Evolutionary conservation across 2,113 vertebrate genomes (phyloP), one percentile per base, ranked within the genome.

Genomic region (Platycercus adscitus): DNA sequence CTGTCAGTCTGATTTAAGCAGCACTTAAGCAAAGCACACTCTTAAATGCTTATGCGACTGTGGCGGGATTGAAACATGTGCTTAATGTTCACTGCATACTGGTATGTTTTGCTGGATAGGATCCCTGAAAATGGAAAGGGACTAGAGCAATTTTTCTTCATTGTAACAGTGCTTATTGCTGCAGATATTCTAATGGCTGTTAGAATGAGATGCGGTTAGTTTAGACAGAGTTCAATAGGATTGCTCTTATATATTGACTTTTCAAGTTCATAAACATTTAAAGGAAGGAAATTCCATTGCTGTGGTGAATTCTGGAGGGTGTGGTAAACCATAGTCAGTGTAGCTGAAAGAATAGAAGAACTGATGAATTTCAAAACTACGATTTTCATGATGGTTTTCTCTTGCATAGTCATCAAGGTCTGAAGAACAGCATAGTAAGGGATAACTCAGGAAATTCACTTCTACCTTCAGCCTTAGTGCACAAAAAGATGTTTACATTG

Each of bases 1-100:
- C 35, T 93, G 79, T 60, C 82, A 84, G 39, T 47, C 55, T 88
- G 82, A 93, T 96, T 96, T 88, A 94, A 94, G 86, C 13, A 71
- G 37, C 56, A 91, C 47, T 93, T 93, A 83, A 84, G 49, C 65
- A 50, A 78, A 91, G 17, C 35, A 69, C 43, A 44, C 78, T 84
- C 82, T 88, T 55, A 88, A 90, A 88, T 31, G 29, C 3, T 88
- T 88, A 52, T 91, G 50, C 31, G 26, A 37, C 43, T 86, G 63
- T 50, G 72, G 21, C 81, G 69, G 47, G 29, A 68, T 28, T 68
- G 82, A 86, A 96, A 91, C 60, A 80, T 92, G 49, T 90, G 89
- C 68, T 94, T 97, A 90, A 88, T 53, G 69, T 94, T 91, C 79
- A 93, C 1, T 2, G 1, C 39, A 37, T 55, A n/a, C n/a, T 58